Conservation (phyloP, 2,113 vertebrate genomes). For the Trematomus loennbergii region DNA sequence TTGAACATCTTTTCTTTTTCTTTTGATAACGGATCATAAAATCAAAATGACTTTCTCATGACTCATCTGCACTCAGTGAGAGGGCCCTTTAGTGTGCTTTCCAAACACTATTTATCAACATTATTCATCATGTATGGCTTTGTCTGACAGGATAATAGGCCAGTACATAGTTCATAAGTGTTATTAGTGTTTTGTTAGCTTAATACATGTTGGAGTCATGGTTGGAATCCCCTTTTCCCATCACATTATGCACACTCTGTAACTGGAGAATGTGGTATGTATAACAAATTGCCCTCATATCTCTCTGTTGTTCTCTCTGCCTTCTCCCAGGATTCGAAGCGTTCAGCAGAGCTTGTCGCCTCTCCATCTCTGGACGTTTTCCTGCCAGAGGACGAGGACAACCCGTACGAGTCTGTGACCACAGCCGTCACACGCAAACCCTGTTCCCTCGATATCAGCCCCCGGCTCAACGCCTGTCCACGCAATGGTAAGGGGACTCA, state of each 20-base stretch:
- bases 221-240: neutral
- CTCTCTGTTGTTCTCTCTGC: neutral
- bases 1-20: neutral
- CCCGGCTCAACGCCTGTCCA: conserved; percentile 83
- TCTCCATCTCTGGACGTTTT: conserved; percentile 92
- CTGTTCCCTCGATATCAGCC: conserved; percentile 93
- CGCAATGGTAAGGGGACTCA: conserved; percentile 86
- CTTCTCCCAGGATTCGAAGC: conserved; percentile 86
- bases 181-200: conserved; percentile 24
- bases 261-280: no score
- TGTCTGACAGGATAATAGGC: conserved; percentile 19
- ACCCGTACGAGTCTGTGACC: conserved; percentile 90
- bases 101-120: conserved; percentile 27
- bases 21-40: neutral
- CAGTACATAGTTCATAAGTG: conserved; percentile 32
- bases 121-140: conserved; percentile 19
- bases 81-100: conserved; percentile 3
- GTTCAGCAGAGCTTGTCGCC: conserved; percentile 85
- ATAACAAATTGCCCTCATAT: neutral
- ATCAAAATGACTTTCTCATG: neutral
- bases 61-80: neutral
- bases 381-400: conserved; percentile 91
- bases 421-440: conserved; percentile 95
- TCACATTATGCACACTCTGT: neutral
- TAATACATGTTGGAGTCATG: conserved; percentile 13